Evolutionary conservation across 2,113 vertebrate species (phyloP).

Genomic region (Callospermophilus lateralis): DNA sequence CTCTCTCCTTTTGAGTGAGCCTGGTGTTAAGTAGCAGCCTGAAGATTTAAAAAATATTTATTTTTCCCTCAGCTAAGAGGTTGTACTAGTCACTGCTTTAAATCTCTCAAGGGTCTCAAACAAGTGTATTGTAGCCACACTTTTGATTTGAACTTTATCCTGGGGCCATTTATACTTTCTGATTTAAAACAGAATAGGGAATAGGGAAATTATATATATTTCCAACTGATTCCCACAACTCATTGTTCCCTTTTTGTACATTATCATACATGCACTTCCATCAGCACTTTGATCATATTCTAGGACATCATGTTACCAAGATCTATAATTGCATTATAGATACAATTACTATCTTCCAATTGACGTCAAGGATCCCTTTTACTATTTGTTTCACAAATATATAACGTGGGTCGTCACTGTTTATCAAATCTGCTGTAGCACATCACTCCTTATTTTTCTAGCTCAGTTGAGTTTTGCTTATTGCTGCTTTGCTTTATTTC

Average conservation of each 20-base stretch:
- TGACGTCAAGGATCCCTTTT: background rate
- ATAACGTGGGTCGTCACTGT: background rate
- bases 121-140: too few relatives aligned
- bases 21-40: too few relatives aligned
- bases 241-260: background rate
- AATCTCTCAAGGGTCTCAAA: too few relatives aligned
- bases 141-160: background rate
- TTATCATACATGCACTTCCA: background rate
- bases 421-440: background rate
- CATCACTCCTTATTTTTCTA: background rate
- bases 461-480: too few relatives aligned
- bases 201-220: background rate
- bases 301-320: background rate
- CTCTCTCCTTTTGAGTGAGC: too few relatives aligned
- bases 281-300: background rate
- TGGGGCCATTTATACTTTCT: background rate
- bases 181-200: background rate
- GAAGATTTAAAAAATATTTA: too few relatives aligned
- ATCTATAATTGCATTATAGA: background rate
- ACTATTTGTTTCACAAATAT: background rate
- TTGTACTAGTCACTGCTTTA: too few relatives aligned
- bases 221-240: background rate
- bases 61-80: too few relatives aligned
- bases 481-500: background rate
- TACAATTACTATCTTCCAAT: background rate